Base-by-base conservation (phyloP, 2,888 invertebrate species). In the Tetramorium bicarinatum region DNA sequence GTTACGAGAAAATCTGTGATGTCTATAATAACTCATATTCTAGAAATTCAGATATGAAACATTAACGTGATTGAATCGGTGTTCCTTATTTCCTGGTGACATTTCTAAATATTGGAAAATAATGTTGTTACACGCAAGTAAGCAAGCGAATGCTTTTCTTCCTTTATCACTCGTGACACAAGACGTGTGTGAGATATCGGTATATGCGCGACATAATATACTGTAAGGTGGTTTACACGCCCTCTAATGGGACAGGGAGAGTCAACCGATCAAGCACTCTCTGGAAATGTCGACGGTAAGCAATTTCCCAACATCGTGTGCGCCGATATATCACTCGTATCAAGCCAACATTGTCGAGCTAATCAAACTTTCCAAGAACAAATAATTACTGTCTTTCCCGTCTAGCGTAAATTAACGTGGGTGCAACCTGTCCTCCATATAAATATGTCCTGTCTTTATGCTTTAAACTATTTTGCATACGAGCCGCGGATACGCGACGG, bases 231-330 rank as follows among this genome's bases (percentile, higher is more conserved):
- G 87, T 88, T 88, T 82, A 69, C 86, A 83, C 82, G 83, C 85
- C 79, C 85, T 83, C 75, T 83, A 82, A 87, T 85, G 71, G 87
- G 66, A 85, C 81, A 61, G 74, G 59, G 82, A 71, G 81, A 86
- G 72, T 69, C 82, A 44, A 61, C 62, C 87, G 82, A 83, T 85
- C 86, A 62, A 62, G 84, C 77, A 75, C 56, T 83, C 75, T 66
- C 81, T 71, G 76, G 80, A 85, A 85, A 83, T 81, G 87, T 83
- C 85, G 85, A 88, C 74, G 71, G 83, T 86, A 88, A 85, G 82
- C 87, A 71, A 80, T 82, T 56, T 69, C 59, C 47, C 49, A 34
- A 72, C 67, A 74, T 59, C 69, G 44, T 59, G 25, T 49, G 67
- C 66, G 29, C 71, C 67, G 62, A 69, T 76, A 59, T 80, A 77